Evolutionary conservation across 2,113 vertebrate species (phyloP).

Genomic region (human (Homo sapiens)): DNA sequence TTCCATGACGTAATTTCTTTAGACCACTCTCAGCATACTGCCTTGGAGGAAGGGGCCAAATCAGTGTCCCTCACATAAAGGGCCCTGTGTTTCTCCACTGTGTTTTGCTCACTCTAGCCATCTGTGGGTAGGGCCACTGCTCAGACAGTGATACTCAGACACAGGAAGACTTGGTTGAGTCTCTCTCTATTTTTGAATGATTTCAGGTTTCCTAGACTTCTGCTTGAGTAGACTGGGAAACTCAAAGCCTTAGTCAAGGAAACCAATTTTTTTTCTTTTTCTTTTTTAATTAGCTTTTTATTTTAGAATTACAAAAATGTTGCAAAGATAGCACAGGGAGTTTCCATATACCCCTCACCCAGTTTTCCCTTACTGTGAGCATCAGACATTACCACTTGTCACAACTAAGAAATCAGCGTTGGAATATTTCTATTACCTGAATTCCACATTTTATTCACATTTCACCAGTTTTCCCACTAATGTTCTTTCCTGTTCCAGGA

Average conservation of each 20-base stretch:
- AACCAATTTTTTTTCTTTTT: background rate
- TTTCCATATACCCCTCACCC: background rate
- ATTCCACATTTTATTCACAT: background rate
- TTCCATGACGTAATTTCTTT: background rate
- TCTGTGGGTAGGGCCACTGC: background rate
- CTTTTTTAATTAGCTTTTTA: background rate
- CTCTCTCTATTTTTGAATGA: background rate
- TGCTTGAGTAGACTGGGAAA: background rate
- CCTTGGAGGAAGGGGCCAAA: background rate
- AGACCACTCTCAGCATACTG: background rate
- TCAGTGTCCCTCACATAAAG: background rate
- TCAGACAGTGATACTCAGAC: background rate
- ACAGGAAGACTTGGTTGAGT: background rate
- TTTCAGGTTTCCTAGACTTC: background rate
- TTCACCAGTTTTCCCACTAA: background rate
- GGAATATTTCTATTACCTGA: background rate
- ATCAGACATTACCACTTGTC: background rate
- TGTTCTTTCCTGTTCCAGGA: background rate
- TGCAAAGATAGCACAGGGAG: background rate
- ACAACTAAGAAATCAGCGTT: background rate
- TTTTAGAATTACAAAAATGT: background rate
- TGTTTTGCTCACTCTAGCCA: background rate
- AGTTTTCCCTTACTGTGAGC: background rate
- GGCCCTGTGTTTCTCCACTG: background rate
- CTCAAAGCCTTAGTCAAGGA: background rate